A percentile compares a stretch with the other conserved stretches of the same genome.
Conservation (phyloP, 1,140 invertebrate species). For the Chrysomallon squamiferum region DNA sequence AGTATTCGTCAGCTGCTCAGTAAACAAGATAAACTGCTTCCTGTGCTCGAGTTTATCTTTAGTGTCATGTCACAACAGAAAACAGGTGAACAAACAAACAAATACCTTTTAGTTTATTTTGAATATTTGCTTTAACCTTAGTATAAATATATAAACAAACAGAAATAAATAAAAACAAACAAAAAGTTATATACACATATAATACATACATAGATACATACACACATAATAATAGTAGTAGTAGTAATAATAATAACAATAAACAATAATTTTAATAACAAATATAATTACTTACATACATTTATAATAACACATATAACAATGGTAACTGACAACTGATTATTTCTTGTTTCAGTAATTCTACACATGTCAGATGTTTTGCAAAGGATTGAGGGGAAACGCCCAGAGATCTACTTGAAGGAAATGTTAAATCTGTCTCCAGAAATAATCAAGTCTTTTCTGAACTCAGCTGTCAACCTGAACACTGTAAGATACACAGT, state of each 20-base stretch:
- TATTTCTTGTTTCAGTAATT: constrained; percentile 16
- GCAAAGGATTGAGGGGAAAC: constrained; percentile 5
- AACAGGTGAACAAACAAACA: too few relatives aligned
- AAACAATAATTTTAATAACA: too few relatives aligned
- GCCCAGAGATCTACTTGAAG: constrained; percentile 10
- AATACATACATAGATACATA: too few relatives aligned
- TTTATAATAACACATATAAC: too few relatives aligned
- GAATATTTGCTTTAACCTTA: neutral
- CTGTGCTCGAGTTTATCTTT: constrained; percentile 9
- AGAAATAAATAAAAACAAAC: neutral
- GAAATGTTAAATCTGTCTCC: constrained; percentile 16
- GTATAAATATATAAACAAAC: neutral
- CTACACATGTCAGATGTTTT: constrained; percentile 24
- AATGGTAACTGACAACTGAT: too few relatives aligned
- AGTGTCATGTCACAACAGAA: constrained; percentile 6
- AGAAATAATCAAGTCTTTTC: constrained; percentile 17
- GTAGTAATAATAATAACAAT: too few relatives aligned
- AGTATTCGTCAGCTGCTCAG: neutral
- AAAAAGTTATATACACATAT: neutral
- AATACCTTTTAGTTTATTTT: neutral
- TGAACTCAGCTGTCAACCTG: constrained; percentile 26
- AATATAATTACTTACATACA: too few relatives aligned
- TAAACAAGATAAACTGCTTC: neutral
- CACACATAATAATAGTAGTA: too few relatives aligned
- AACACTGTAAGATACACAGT: constrained; percentile 29